Conservation (phyloP, 2,113 vertebrate genomes). For the Sphyrna mokarran region DNA sequence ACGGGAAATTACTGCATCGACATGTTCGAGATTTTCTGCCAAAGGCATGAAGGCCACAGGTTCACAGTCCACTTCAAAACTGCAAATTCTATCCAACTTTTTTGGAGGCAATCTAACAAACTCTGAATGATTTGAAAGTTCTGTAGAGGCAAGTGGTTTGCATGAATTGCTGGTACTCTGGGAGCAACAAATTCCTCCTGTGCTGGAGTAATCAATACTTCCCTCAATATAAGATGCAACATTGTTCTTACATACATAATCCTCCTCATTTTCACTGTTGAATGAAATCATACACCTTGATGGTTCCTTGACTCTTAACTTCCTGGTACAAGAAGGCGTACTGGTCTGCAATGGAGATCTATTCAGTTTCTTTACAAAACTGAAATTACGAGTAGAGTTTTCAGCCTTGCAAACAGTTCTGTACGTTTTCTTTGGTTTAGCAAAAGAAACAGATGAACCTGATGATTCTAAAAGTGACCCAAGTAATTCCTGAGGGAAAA, state of each 20-base stretch:
- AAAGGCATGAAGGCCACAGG: not conserved
- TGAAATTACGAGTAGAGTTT: too few relatives aligned
- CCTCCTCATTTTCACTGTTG: not conserved
- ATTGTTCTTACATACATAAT: not conserved
- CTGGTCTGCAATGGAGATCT: conserved; percentile 7
- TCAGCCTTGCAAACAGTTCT: not conserved
- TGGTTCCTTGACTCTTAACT: not conserved
- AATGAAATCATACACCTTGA: not conserved
- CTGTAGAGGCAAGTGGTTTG: not conserved
- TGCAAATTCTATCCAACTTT: not conserved
- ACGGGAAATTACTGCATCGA: not conserved
- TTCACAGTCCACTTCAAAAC: not conserved
- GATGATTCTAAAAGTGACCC: not conserved
- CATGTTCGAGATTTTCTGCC: not conserved
- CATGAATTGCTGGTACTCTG: not conserved
- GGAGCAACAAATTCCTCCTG: not conserved
- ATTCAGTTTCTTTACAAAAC: not conserved
- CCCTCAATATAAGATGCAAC: not conserved
- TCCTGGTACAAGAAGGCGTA: conserved; percentile 18
- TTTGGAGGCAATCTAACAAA: not conserved
- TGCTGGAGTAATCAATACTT: not conserved
- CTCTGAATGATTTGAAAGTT: not conserved
- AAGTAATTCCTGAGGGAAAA: not conserved
- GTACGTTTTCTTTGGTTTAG: not conserved
- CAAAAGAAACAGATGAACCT: not conserved